Conservation (phyloP, 1,140 invertebrate species). For the Helicoverpa zea region DNA sequence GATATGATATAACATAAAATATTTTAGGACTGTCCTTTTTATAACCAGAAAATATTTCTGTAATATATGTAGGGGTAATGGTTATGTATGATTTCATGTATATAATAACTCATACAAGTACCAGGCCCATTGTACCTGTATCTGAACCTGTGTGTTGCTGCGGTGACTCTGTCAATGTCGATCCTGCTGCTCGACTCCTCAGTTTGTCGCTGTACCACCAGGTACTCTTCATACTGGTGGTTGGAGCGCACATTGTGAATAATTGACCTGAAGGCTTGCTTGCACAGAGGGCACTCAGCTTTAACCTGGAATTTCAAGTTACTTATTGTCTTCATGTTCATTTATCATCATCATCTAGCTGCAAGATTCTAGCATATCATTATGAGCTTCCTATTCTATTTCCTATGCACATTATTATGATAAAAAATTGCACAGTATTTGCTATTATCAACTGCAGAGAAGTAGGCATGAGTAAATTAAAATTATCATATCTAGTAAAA, state of each 20-base stretch:
- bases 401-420: too few species aligned
- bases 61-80: background rate
- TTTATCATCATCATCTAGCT: background rate
- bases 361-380: too few species aligned
- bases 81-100: background rate
- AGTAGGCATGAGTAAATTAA: background rate
- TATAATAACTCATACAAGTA: background rate
- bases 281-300: conserved; percentile 97
- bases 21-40: too few species aligned
- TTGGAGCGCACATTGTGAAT: conserved; percentile 96
- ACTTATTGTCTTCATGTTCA: background rate
- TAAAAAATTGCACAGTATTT: background rate
- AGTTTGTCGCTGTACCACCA: conserved; percentile 86
- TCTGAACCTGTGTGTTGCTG: conserved; percentile 71
- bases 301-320: conserved; percentile 89
- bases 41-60: background rate
- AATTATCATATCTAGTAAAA: background rate
- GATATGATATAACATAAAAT: too few species aligned
- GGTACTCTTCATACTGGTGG: conserved; percentile 95
- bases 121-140: conserved; percentile 70
- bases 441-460: background rate
- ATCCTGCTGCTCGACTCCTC: conserved; percentile 66
- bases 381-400: background rate
- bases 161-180: conserved; percentile 67
- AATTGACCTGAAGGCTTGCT: conserved; percentile 96